phyloP scores from a whole-genome alignment of 2,888 invertebrate genomes.

The Polylopha cassiicola region DNA sequence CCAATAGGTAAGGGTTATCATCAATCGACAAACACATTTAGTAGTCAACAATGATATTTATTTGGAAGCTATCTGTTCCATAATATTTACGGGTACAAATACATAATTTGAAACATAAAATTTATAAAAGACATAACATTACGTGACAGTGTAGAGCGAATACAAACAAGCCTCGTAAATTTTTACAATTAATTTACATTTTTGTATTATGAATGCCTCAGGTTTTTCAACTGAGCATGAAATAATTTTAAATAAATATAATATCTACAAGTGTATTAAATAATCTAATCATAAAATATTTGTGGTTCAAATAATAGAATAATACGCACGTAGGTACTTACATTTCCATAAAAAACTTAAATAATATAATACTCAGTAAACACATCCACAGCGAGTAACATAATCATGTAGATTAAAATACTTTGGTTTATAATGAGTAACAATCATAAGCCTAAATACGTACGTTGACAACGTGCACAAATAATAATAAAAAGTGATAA shows the following conservation, averaged over 20 bases:
- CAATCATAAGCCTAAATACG: conserved; percentile 26
- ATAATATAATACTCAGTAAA: conserved; percentile 39
- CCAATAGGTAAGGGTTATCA: conserved; percentile 20
- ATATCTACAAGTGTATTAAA: too few relatives aligned
- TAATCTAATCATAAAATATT: conserved; percentile 12
- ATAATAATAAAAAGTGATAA: conserved; percentile 18
- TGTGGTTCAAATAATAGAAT: conserved; percentile 13
- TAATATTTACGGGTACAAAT: conserved; percentile 16
- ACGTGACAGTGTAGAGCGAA: conserved; percentile 7
- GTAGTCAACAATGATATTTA: conserved; percentile 74
- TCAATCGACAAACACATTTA: conserved; percentile 31
- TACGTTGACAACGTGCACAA: conserved; percentile 14
- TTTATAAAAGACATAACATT: conserved; percentile 16
- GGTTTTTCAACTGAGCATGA: too few relatives aligned
- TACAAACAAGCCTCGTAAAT: conserved; percentile 10
- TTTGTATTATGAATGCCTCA: too few relatives aligned
- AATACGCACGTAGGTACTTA: too few relatives aligned
- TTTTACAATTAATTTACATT: conserved; percentile 7
- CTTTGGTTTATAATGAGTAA: conserved; percentile 67
- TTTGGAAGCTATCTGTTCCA: conserved; percentile 60
- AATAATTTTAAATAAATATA: too few relatives aligned
- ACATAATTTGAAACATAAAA: conserved; percentile 17
- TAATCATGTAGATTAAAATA: conserved; percentile 45
- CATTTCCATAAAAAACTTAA: conserved; percentile 43
- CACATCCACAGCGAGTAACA: conserved; percentile 33